Conservation (phyloP, 2,888 invertebrate species). For the Luperina testacea region DNA sequence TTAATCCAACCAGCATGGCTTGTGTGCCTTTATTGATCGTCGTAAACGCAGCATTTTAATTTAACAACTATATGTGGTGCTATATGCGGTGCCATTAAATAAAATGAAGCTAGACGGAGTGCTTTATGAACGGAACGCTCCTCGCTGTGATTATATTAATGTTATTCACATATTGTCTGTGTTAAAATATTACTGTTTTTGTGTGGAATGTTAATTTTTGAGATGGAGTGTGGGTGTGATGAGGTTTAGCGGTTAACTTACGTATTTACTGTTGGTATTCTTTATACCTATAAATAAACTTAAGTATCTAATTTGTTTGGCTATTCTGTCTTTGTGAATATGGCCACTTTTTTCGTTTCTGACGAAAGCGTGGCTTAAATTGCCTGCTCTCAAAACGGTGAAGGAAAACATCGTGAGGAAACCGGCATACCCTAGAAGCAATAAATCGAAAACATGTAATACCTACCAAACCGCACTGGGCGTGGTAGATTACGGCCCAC, state of each 20-base stretch:
- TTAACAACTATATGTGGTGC: slow-evolving; percentile 49
- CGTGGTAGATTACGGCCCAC: too few relatives aligned
- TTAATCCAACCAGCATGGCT: slow-evolving; percentile 66
- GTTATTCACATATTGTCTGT: slow-evolving; percentile 45
- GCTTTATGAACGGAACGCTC: slow-evolving; percentile 47
- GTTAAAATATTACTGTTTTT: slow-evolving; percentile 45
- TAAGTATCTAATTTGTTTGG: neutral
- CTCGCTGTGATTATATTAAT: slow-evolving; percentile 47
- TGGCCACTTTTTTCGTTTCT: neutral
- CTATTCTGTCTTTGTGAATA: neutral
- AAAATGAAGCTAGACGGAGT: slow-evolving; percentile 42
- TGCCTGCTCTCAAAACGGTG: too few relatives aligned
- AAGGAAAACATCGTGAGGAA: too few relatives aligned
- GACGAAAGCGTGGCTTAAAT: neutral
- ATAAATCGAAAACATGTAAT: too few relatives aligned
- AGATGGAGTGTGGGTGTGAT: slow-evolving; percentile 13
- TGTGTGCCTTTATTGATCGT: slow-evolving; percentile 63
- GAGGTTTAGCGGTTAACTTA: slow-evolving; percentile 1
- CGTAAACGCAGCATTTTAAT: slow-evolving; percentile 62
- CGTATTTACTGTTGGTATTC: neutral
- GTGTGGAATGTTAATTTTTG: slow-evolving; percentile 22
- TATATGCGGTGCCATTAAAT: slow-evolving; percentile 56
- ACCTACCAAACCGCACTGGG: too few relatives aligned
- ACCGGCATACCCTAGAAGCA: too few relatives aligned
- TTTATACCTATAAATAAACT: neutral